These are phyloP conservation scores for Enteromius unitaeniatus DNA, from an alignment of 2,797 vertebrate genomes.

Conservation along the genomic window DNA sequence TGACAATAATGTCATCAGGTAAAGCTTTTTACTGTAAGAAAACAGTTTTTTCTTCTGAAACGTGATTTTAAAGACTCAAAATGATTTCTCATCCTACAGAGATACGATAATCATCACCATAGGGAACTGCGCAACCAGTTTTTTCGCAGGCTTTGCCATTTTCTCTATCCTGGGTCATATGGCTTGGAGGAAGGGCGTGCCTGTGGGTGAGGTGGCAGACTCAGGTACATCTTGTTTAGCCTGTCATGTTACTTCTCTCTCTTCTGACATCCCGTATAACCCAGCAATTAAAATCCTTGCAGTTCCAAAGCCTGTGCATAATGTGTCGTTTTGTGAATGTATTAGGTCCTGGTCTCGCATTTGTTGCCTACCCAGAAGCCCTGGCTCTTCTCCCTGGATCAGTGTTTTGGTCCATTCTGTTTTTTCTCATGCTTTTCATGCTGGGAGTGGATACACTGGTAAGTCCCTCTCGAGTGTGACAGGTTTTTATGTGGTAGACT, in stretches of 20 bases:
- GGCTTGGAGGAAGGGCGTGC: conserved; percentile 83
- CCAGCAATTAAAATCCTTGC: neutral
- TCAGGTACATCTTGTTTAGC: conserved; percentile 70
- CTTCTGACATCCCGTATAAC: conserved; percentile 7
- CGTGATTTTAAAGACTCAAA: neutral
- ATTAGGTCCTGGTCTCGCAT: conserved; percentile 85
- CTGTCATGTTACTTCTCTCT: conserved; percentile 15
- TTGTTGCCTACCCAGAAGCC: conserved; percentile 87
- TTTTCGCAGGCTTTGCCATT: conserved; percentile 86
- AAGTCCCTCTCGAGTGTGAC: conserved; percentile 50
- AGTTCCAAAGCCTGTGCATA: neutral
- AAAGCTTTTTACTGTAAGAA: neutral
- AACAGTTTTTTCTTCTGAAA: neutral
- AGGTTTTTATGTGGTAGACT: neutral
- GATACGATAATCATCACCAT: conserved; percentile 84
- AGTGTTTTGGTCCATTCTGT: conserved; percentile 85
- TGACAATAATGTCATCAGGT: conserved; percentile 88
- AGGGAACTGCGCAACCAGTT: conserved; percentile 84
- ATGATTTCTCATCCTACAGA: conserved; percentile 66
- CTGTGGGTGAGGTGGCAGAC: conserved; percentile 80
- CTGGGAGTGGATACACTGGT: conserved; percentile 85
- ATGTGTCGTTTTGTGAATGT: conserved; percentile 11
- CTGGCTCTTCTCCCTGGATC: conserved; percentile 85
- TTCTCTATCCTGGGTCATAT: conserved; percentile 87
- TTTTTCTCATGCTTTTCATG: conserved; percentile 88